Percentiles rank a stretch among this genome's conserved stretches.
These are phyloP conservation scores for Lysiphlebus fabarum DNA, from an alignment of 1,140 invertebrate species.

Conservation along the genomic window DNA sequence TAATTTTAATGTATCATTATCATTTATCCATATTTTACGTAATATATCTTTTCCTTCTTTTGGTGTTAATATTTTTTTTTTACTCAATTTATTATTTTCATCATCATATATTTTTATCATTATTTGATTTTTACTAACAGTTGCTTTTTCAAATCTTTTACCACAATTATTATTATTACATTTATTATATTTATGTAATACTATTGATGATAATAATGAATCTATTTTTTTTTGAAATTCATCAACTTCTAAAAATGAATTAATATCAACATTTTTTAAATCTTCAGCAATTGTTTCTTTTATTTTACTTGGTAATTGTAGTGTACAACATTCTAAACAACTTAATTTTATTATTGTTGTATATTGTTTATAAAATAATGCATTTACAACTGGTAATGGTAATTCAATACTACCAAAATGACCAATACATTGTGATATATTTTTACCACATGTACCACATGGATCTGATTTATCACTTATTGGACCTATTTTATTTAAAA, in stretches of 20 bases:
- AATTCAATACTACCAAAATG: slow-evolving; percentile 95
- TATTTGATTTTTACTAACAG: too few relatives aligned
- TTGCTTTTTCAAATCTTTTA: too few relatives aligned
- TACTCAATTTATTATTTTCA: too few relatives aligned
- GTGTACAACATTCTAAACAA: slow-evolving; percentile 68
- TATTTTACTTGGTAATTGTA: slow-evolving; percentile 67
- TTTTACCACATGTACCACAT: slow-evolving; percentile 80
- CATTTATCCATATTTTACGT: slow-evolving; percentile 71
- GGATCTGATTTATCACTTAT: slow-evolving; percentile 61
- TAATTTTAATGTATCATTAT: slow-evolving; percentile 66
- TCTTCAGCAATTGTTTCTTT: slow-evolving; percentile 38
- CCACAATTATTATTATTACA: too few relatives aligned
- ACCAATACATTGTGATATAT: slow-evolving; percentile 74
- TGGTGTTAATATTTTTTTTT: slow-evolving; percentile 51
- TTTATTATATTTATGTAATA: too few relatives aligned
- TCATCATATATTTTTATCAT: too few relatives aligned
- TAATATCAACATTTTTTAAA: too few relatives aligned
- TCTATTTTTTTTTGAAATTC: too few relatives aligned
- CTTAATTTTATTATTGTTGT: slow-evolving; percentile 65
- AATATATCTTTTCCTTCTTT: slow-evolving; percentile 70
- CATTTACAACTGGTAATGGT: slow-evolving; percentile 89
- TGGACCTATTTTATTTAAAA: slow-evolving; percentile 55
- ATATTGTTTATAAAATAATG: slow-evolving; percentile 78
- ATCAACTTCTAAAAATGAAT: too few relatives aligned
- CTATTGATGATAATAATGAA: too few relatives aligned